These are phyloP conservation scores for Drosophila flavopinicola DNA, from an alignment of 2,888 invertebrate genomes.

Conservation along the genomic window DNA sequence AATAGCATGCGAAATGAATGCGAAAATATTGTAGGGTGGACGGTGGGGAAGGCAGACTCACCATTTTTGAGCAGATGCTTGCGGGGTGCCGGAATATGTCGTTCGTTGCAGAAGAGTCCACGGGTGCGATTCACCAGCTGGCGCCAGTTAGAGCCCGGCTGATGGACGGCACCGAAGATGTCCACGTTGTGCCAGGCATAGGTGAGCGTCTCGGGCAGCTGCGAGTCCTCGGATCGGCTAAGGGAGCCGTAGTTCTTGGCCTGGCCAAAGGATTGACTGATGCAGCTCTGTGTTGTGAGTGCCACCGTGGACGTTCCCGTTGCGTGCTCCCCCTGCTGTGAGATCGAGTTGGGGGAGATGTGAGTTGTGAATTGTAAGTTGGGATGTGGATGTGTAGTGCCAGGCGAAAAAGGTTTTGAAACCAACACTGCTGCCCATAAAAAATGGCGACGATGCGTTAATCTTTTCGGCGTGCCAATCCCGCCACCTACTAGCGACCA, in stretches of 20 bases:
- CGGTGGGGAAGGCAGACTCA: too few species aligned
- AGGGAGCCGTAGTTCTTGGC: conserved; percentile 82
- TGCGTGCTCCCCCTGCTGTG: conserved; percentile 38
- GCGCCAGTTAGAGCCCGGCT: conserved; percentile 83
- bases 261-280: conserved; percentile 68
- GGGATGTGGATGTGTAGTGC: not conserved
- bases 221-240: conserved; percentile 28
- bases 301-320: conserved; percentile 7
- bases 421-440: conserved; percentile 53
- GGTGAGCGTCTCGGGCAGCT: conserved; percentile 85
- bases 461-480: conserved; percentile 68
- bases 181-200: conserved; percentile 93
- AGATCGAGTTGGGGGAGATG: not conserved
- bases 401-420: conserved; percentile 50
- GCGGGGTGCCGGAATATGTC: conserved; percentile 84
- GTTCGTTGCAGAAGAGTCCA: conserved; percentile 81
- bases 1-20: too few species aligned
- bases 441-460: conserved; percentile 72
- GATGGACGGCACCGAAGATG: conserved; percentile 88
- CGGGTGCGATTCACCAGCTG: conserved; percentile 85
- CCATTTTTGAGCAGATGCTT: conserved; percentile 91
- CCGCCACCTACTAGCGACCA: conserved; percentile 39
- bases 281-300: conserved; percentile 74
- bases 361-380: not conserved
- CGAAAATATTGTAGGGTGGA: too few species aligned